A percentile compares a stretch with the other conserved stretches of the same genome.
These are phyloP conservation scores for Acleris laterana DNA, from an alignment of 2,888 invertebrate species.

Conservation along the genomic window DNA sequence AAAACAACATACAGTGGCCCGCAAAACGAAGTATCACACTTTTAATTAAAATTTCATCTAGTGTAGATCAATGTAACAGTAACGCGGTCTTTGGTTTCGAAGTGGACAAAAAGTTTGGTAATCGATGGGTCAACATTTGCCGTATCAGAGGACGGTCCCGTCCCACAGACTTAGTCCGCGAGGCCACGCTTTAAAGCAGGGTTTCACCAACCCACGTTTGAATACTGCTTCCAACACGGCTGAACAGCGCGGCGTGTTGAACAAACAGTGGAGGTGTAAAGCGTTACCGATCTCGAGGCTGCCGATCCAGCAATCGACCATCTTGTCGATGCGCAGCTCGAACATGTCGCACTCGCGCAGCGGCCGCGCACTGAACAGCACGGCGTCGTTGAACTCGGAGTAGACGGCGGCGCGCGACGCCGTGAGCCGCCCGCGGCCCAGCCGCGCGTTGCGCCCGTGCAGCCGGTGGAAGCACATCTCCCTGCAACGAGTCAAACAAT, in stretches of 20 bases:
- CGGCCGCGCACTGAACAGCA: slow-evolving; percentile 95
- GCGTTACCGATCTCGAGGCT: slow-evolving; percentile 92
- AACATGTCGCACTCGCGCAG: slow-evolving; percentile 95
- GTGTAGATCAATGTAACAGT: too few species aligned
- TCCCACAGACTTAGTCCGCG: too few species aligned
- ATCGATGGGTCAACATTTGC: too few species aligned
- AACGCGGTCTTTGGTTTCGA: too few species aligned
- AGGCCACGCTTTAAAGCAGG: too few species aligned
- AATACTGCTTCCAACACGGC: too few species aligned
- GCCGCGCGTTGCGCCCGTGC: slow-evolving; percentile 94
- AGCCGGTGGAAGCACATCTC: slow-evolving; percentile 94
- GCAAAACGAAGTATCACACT: too few species aligned
- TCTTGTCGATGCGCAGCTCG: slow-evolving; percentile 94
- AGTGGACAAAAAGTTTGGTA: too few species aligned
- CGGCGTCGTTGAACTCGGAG: slow-evolving; percentile 97
- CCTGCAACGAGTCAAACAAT: slow-evolving; percentile 48
- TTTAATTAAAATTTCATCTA: too few species aligned
- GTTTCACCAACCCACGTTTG: too few species aligned
- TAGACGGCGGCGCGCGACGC: slow-evolving; percentile 94
- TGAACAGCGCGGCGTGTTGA: background rate
- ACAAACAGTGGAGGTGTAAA: background rate
- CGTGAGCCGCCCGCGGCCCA: slow-evolving; percentile 92
- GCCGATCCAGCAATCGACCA: slow-evolving; percentile 97
- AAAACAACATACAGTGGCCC: too few species aligned
- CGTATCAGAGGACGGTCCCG: too few species aligned